phyloP scores from a whole-genome alignment of 1,140 invertebrate genomes.

The Papilio xuthus region DNA sequence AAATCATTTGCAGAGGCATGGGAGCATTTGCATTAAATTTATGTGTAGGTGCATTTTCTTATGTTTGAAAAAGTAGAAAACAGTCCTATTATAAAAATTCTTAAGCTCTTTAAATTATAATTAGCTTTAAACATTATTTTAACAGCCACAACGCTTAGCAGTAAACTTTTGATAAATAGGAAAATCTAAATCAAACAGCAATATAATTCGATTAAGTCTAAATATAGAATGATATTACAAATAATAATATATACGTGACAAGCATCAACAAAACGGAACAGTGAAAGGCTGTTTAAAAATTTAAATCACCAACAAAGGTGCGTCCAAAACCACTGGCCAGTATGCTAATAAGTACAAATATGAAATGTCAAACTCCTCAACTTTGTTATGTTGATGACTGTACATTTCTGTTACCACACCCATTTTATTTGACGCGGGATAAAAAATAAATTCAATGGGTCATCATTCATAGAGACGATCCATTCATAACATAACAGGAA shows the following conservation, averaged over 20 bases:
- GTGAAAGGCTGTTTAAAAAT: conserved; percentile 62
- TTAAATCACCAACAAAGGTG: conserved; percentile 50
- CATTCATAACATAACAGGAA: conserved; percentile 45
- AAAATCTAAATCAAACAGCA: conserved; percentile 27
- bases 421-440: conserved; percentile 50
- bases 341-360: conserved; percentile 71
- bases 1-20: no score
- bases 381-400: conserved; percentile 71
- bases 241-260: conserved; percentile 39
- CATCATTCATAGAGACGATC: conserved; percentile 57
- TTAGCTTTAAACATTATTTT: neutral
- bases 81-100: neutral
- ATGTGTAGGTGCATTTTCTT: no score
- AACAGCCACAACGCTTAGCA: neutral
- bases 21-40: no score
- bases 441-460: conserved; percentile 63
- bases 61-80: neutral
- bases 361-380: conserved; percentile 65
- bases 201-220: neutral
- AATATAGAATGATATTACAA: conserved; percentile 15
- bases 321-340: conserved; percentile 62
- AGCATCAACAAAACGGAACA: conserved; percentile 42
- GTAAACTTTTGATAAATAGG: neutral
- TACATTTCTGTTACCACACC: conserved; percentile 67
- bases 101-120: neutral